Base-by-base conservation (phyloP, 1,140 invertebrate genomes). In the Tachypleus tridentatus region DNA sequence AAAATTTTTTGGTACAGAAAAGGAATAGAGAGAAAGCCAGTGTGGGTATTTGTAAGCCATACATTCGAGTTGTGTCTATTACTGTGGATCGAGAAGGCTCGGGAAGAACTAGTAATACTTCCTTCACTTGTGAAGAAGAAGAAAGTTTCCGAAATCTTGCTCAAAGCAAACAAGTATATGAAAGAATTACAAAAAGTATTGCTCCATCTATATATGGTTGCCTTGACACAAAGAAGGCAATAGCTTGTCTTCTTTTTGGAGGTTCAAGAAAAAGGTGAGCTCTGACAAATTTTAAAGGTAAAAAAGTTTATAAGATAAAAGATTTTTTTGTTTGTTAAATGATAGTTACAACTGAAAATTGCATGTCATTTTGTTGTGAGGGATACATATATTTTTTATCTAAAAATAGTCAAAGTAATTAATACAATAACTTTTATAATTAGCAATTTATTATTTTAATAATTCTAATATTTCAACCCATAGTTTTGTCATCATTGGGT, bases 151-250 rank as follows among this genome's bases (percentile, higher is more conserved):
- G 87, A 9, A 80, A 89, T 70, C 79, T 99, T 67, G 90, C 95
- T 5, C 83, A 87, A 4, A 85, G 86, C 52, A 82, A 88, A 0
- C 86, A 97, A 77, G 82, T 97, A 54, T 96, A 96, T 74, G 92
- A 99, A 5, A 85, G 86, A 63, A 85, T 99, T 62, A 84, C 91
- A 0, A 87, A 83, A 68, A 97, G 91, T 62, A 89, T 99, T 72
- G 97, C 97, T 8, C 97, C 97, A 0, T 98, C 96, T 72, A 98
- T 99, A 69, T 99, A 86, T 78, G 97, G 97, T 3, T 88, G 87
- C 58, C 72, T 82, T 6, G 96, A 99, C 77, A 96, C 99, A 65
- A 99, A 99, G 74, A 98, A 97, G 80, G 91, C 97, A 3, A 93
- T 99, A 52, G 90, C 94, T 49, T 96, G 92, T 75, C 79, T 99